Percentiles rank a stretch among this genome's conserved stretches.
Conservation (phyloP, 2,888 invertebrate genomes). For the Meiosimyza platycephala region DNA sequence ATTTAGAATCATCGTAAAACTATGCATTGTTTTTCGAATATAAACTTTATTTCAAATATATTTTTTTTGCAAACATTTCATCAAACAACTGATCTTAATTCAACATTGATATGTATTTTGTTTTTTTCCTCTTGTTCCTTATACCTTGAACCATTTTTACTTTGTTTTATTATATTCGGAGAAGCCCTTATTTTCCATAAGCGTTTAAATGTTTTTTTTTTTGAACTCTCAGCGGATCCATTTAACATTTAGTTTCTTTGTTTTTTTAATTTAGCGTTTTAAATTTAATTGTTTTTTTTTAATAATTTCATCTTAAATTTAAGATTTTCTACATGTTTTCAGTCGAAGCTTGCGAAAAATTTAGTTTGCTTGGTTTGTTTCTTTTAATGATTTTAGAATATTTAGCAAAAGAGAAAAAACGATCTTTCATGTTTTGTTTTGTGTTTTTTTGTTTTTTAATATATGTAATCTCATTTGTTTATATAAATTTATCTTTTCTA, state of each 20-base stretch:
- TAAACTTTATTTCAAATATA: background rate
- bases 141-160: constrained; percentile 33
- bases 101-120: constrained; percentile 35
- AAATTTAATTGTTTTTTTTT: constrained; percentile 1
- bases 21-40: constrained; percentile 1
- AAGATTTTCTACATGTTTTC: constrained; percentile 26
- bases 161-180: constrained; percentile 29
- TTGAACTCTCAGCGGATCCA: background rate
- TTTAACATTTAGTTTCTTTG: constrained; percentile 31
- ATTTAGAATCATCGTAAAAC: constrained; percentile 5
- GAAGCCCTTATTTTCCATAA: too few species aligned
- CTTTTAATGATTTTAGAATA: constrained; percentile 4
- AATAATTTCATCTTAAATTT: constrained; percentile 45
- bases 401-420: background rate
- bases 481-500: background rate
- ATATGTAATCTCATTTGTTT: background rate
- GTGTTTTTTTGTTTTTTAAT: constrained; percentile 8
- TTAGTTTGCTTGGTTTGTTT: background rate
- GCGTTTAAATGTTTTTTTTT: background rate
- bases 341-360: constrained; percentile 29
- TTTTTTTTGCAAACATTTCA: background rate
- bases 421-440: constrained; percentile 1
- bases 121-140: constrained; percentile 17
- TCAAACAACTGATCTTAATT: constrained; percentile 6
- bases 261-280: constrained; percentile 46